A percentile compares a stretch with the other conserved stretches of the same genome.
Evolutionary conservation across 2,113 vertebrate genomes (phyloP).

Genomic region (Eclectus roratus): DNA sequence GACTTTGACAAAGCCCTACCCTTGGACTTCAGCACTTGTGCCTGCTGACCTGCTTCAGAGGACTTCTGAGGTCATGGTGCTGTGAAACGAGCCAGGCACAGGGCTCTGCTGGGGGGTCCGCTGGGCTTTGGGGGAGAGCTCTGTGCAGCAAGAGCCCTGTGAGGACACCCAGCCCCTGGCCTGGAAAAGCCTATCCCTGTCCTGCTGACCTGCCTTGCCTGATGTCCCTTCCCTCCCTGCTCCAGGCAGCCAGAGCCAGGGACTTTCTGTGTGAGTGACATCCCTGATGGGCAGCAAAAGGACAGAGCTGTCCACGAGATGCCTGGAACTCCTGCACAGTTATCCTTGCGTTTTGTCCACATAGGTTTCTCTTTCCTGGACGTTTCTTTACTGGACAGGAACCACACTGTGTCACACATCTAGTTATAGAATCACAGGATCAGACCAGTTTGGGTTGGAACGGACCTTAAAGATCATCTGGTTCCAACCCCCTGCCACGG

Average conservation of each 20-base stretch:
- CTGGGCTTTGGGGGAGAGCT: background rate
- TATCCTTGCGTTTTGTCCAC: background rate
- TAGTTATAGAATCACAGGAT: background rate
- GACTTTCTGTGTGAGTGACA: accelerated
- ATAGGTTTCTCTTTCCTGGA: background rate
- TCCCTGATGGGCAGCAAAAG: background rate
- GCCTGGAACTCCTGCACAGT: too few species aligned
- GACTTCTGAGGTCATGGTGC: background rate
- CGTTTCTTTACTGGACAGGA: background rate
- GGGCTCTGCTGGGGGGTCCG: background rate
- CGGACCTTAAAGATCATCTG: background rate
- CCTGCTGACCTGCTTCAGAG: background rate
- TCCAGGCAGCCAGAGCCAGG: background rate
- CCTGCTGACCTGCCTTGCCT: accelerated
- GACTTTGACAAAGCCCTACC: constrained; percentile 16
- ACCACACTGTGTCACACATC: accelerated
- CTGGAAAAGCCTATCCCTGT: background rate
- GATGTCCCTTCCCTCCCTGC: background rate
- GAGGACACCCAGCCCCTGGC: background rate
- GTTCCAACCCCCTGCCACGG: background rate
- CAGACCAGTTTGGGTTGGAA: background rate
- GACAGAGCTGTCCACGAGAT: background rate
- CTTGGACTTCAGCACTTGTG: background rate
- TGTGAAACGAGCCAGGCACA: accelerated
- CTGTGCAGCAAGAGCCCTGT: accelerated